Evolutionary conservation across 2,113 vertebrate species (phyloP).

Genomic region (Pipra filicauda): DNA sequence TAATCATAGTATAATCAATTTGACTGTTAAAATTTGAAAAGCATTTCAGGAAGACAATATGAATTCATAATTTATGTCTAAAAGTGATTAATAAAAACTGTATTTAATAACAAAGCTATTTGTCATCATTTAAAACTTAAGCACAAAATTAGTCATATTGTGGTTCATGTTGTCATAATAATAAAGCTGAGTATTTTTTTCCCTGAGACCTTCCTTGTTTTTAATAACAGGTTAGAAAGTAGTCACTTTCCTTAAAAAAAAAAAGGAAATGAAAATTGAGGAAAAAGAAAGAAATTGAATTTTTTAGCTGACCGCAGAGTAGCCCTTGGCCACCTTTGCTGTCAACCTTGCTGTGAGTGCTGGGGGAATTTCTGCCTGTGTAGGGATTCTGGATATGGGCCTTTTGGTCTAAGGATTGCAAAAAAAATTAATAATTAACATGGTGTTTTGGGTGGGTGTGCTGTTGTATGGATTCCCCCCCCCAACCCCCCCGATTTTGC

Average conservation of each 20-base stretch:
- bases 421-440: background rate
- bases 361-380: background rate
- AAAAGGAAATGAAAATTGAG: no score
- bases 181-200: conserved; percentile 55
- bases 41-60: conserved; percentile 82
- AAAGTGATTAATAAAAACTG: conserved; percentile 87
- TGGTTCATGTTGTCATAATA: conserved; percentile 75
- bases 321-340: background rate
- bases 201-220: conserved; percentile 43
- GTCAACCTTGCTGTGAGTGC: background rate
- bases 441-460: background rate
- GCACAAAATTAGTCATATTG: conserved; percentile 78
- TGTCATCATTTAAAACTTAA: conserved; percentile 84
- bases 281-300: background rate
- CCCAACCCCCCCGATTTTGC: background rate
- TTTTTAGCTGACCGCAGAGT: background rate
- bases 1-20: conserved; percentile 90
- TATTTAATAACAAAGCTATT: conserved; percentile 88
- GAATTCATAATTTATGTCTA: conserved; percentile 87
- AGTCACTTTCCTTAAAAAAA: background rate
- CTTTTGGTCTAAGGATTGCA: background rate
- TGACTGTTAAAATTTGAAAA: conserved; percentile 88
- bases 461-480: background rate
- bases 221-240: conserved; percentile 29
- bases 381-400: background rate